Evolutionary conservation across 2,888 invertebrate species (phyloP).

Genomic region (Graphium colonna): DNA sequence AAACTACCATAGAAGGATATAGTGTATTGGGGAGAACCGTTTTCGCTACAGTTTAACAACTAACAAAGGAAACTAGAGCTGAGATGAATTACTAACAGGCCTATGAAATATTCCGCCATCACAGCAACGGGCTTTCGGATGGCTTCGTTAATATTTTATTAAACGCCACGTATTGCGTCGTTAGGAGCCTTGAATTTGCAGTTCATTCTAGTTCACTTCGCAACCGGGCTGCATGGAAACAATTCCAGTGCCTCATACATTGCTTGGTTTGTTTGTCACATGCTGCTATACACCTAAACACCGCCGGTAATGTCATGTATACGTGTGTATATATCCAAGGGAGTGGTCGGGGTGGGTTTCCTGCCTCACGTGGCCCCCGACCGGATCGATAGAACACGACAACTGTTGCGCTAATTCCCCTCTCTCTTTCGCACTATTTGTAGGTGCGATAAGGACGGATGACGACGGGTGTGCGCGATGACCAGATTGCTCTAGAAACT

Average conservation of each 20-base stretch:
- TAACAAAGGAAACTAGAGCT: too few relatives aligned
- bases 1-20: too few relatives aligned
- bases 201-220: conserved; percentile 49
- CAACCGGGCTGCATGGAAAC: conserved; percentile 42
- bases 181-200: conserved; percentile 30
- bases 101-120: conserved; percentile 6
- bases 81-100: too few relatives aligned
- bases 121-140: conserved; percentile 7
- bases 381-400: conserved; percentile 69
- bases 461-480: conserved; percentile 40
- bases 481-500: conserved; percentile 15
- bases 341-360: conserved; percentile 33
- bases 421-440: conserved; percentile 39
- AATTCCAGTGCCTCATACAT: conserved; percentile 12
- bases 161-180: conserved; percentile 33
- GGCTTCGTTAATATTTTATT: conserved; percentile 27
- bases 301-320: conserved; percentile 5
- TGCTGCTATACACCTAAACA: not conserved
- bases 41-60: too few relatives aligned
- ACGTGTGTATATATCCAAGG: conserved; percentile 23
- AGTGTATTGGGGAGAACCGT: too few relatives aligned
- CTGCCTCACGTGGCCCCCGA: conserved; percentile 60
- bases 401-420: conserved; percentile 68
- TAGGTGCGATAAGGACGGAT: conserved; percentile 41
- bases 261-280: conserved; percentile 11